Evolutionary conservation across 2,888 invertebrate species (phyloP), one percentile per base, ranked within the genome.

Genomic region (Pristionchus japonicus): DNA sequence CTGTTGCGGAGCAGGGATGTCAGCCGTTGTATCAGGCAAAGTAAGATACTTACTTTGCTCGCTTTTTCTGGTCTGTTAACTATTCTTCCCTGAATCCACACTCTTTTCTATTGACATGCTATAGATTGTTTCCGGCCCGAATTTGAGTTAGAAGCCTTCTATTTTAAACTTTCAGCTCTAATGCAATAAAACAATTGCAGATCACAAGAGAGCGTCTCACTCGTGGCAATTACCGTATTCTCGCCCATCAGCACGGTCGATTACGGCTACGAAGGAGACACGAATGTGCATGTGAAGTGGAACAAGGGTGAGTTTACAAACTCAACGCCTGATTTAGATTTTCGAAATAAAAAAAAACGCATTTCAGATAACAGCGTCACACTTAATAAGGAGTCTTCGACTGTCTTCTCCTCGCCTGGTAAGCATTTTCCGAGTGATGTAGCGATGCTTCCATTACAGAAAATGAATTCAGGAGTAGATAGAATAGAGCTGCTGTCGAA

Each of bases 201-300:
- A 7, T 43, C 74, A 0, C 74, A 20, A 43, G 74, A 77, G n/a
- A 77, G 43, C 43, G 7, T 43, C 31, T n/a, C 43, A 13, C 23
- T n/a, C 0, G 6, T 43, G 2, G 20, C 74, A 0, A 77, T 77
- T n/a, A 43, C 74, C 43, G 74, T 77, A 40, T 77, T 77, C 74
- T 77, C 74, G 6, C 74, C 74, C n/a, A 77, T 77, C 23, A 77
- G 43, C n/a, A 77, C 74, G n/a, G 74, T 77, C 0, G 74, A 77
- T 43, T 77, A 77, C 74, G 74, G 74, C 9, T 37, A 27, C 9
- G 43, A 6, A 9, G 74, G 43, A 40, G 27, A 40, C 4, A 37
- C 3, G 15, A 77, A 77, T 11, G 31, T 77, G n/a, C 43, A 43
- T 4, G 74, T 77, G 43, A 43, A 40, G 9, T 77, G 74, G 74